A percentile compares a stretch with the other conserved stretches of the same genome.
Conservation (phyloP, 2,113 vertebrate genomes). For the Ifrita kowaldi region DNA sequence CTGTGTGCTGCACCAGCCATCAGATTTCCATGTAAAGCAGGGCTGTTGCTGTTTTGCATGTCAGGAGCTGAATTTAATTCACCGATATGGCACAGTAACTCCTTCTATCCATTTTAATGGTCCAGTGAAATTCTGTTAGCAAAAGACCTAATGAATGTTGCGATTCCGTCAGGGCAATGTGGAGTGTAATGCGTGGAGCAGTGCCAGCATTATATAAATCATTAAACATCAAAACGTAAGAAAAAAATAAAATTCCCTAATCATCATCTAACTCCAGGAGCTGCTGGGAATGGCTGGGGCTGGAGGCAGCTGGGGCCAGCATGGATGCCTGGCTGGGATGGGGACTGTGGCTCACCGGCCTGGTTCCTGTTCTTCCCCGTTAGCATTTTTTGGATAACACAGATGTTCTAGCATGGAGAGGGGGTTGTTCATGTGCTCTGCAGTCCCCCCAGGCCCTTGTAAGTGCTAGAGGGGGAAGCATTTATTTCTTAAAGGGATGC, state of each 20-base stretch:
- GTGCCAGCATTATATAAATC: conserved; percentile 20
- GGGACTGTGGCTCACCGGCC: background rate
- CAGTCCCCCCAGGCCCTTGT: background rate
- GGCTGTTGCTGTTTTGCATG: background rate
- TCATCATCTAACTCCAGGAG: background rate
- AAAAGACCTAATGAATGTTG: conserved; percentile 19
- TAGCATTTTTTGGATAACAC: background rate
- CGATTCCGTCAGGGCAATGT: background rate
- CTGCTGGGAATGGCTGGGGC: background rate
- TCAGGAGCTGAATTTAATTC: background rate
- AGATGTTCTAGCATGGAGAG: background rate
- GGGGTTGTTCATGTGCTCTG: background rate
- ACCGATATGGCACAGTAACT: fast-evolving
- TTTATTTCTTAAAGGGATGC: background rate
- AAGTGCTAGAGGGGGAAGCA: background rate
- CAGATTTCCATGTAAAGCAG: background rate
- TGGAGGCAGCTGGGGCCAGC: background rate
- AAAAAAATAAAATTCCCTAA: background rate
- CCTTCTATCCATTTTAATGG: background rate
- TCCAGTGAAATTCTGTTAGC: conserved; percentile 24
- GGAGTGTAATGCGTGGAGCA: background rate
- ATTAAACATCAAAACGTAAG: background rate
- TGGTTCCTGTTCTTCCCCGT: fast-evolving
- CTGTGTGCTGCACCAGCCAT: background rate
- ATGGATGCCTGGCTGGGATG: background rate